These are phyloP conservation scores for Coleophora deauratella DNA, from an alignment of 2,888 invertebrate species.

Conservation along the genomic window DNA sequence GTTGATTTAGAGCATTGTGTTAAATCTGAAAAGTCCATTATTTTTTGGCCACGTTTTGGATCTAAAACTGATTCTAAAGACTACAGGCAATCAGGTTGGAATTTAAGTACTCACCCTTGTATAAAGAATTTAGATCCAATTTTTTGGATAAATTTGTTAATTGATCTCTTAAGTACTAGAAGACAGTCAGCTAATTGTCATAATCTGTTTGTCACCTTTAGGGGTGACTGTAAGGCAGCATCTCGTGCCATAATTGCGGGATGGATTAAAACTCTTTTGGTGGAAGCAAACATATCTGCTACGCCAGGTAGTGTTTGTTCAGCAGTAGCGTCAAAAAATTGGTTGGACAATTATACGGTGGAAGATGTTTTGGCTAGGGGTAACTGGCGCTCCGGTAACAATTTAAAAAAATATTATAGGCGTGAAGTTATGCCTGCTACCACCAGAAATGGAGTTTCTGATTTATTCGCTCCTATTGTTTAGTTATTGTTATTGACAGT, in stretches of 20 bases:
- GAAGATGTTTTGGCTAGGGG: not conserved
- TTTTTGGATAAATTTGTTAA: not conserved
- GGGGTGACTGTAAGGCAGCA: conserved; percentile 6
- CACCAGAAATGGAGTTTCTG: too few species aligned
- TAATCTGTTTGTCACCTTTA: conserved; percentile 5
- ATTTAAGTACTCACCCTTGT: not conserved
- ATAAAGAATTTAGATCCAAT: too few species aligned
- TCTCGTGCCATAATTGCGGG: conserved; percentile 1
- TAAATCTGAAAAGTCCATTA: not conserved
- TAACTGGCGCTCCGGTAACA: too few species aligned
- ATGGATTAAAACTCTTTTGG: not conserved
- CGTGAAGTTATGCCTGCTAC: too few species aligned
- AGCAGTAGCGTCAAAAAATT: conserved; percentile 5
- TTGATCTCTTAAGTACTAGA: conserved; percentile 3
- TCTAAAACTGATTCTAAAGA: conserved; percentile 5
- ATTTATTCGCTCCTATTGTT: too few species aligned
- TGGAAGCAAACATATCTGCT: not conserved
- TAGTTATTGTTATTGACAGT: too few species aligned
- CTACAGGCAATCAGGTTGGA: conserved; percentile 6
- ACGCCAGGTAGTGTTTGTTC: conserved; percentile 1
- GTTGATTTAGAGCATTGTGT: conserved; percentile 5
- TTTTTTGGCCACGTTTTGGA: conserved; percentile 7
- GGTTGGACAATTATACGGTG: not conserved
- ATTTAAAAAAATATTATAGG: too few species aligned
- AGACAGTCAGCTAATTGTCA: conserved; percentile 1